Evolutionary conservation across 2,113 vertebrate species (phyloP).

Genomic region (Mus pahari): DNA sequence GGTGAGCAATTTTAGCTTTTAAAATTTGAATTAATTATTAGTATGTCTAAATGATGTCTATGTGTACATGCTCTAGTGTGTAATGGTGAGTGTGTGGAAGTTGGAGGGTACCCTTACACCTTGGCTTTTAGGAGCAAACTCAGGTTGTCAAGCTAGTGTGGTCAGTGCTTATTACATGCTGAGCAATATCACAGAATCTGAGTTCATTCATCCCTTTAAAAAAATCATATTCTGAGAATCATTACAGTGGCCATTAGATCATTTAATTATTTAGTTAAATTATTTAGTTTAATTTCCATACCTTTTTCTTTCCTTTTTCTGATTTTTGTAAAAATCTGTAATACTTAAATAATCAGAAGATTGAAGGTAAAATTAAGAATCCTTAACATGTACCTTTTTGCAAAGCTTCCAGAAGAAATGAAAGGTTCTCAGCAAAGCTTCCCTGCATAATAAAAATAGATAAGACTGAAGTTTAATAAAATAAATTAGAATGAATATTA

Average conservation of each 20-base stretch:
- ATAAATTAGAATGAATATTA: neutral
- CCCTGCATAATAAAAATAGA: slow-evolving; percentile 87
- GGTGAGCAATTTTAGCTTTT: neutral
- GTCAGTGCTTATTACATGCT: neutral
- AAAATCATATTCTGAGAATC: slow-evolving; percentile 20
- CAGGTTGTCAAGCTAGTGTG: neutral
- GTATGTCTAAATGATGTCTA: neutral
- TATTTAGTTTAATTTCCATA: neutral
- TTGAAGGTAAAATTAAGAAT: slow-evolving; percentile 28
- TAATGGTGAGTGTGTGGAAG: neutral
- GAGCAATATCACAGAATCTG: neutral
- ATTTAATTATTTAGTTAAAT: slow-evolving; percentile 22
- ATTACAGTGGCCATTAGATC: neutral
- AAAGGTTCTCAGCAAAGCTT: slow-evolving; percentile 97
- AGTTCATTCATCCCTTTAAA: neutral
- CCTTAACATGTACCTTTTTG: slow-evolving; percentile 91
- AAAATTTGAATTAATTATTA: neutral
- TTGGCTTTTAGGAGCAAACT: neutral
- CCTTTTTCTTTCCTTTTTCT: neutral
- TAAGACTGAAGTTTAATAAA: neutral
- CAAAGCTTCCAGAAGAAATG: slow-evolving; percentile 95
- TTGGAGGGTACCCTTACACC: neutral
- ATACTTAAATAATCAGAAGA: neutral
- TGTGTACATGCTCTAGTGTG: no score
- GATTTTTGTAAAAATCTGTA: neutral